Conservation (phyloP, 2,113 vertebrate genomes). For the Chloropsis hardwickii region DNA sequence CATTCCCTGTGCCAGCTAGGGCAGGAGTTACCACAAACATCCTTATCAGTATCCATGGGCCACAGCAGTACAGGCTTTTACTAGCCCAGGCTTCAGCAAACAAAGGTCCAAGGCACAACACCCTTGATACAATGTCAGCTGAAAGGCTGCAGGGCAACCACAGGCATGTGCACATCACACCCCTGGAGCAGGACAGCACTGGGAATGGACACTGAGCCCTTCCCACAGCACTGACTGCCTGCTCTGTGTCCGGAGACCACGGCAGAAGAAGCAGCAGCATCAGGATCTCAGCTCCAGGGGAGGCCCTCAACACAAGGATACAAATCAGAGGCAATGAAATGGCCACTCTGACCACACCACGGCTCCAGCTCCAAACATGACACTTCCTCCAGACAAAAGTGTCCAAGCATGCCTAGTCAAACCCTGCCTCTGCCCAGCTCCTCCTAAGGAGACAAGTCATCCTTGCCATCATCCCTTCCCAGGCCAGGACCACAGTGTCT, state of each 20-base stretch:
- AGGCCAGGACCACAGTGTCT: not conserved
- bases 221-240: not conserved
- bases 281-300: not conserved
- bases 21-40: not conserved
- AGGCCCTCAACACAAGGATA: not conserved
- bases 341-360: not conserved
- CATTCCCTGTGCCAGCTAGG: not conserved
- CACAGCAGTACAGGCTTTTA: not conserved
- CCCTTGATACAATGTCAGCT: not conserved
- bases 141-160: not conserved
- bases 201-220: not conserved
- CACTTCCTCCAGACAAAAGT: not conserved
- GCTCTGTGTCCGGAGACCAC: fast-evolving
- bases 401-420: fast-evolving
- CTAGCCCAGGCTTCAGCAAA: not conserved
- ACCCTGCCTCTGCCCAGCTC: not conserved
- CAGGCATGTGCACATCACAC: not conserved
- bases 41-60: not conserved
- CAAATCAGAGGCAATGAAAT: not conserved
- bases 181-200: not conserved
- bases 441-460: not conserved
- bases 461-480: not conserved
- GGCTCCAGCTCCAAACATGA: not conserved
- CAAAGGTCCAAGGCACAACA: not conserved
- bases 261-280: not conserved